Evolutionary conservation across 2,797 vertebrate species (phyloP), one percentile per base, ranked within the genome.

Genomic region (Lacerta viridis): DNA sequence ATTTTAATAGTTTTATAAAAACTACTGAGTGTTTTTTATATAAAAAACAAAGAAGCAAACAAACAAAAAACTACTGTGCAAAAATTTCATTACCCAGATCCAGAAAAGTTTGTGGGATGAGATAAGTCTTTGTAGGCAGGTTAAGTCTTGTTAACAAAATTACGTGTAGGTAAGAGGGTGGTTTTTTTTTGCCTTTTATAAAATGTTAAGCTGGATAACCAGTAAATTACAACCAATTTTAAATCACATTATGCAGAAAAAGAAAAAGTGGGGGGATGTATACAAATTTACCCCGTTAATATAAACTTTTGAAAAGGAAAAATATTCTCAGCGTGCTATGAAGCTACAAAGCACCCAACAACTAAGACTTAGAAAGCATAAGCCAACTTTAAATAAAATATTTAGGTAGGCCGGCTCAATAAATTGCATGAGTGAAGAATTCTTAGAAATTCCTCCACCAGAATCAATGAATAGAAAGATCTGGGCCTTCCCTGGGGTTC

Each of bases 241-340:
- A 74, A 84, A 94, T 41, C 43, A 59, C 1, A 69, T 27, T 3
- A 72, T 0, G 0, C 90, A 91, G 11, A 88, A 90, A 75, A 8
- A 88, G 55, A 33, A 3, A 69, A 80, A 8, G 6, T 13, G 10
- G 29, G 6, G 29, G 27, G 27, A 10, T 39, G 18, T 80, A 59
- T 61, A 33, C 59, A 61, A 3, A 64, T 64, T 64, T 5, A 64
- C 61, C 61, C 18, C 6, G 23, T 64, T 64, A 64, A 23, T 64
- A 64, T 23, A 64, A 23, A 5, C 61, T 64, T 64, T 23, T 64
- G 61, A 64, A 64, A 18, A 23, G 61, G 2, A 64, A 23, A 18
- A 64, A 64, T 64, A 64, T 23, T 64, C 61, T 64, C 66, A 68
- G 8, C 5, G 66, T 68, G 66, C 66, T 25, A 10, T 29, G 66